These are phyloP conservation scores for Neoascia interrupta DNA, from an alignment of 2,888 invertebrate species.

Conservation along the genomic window DNA sequence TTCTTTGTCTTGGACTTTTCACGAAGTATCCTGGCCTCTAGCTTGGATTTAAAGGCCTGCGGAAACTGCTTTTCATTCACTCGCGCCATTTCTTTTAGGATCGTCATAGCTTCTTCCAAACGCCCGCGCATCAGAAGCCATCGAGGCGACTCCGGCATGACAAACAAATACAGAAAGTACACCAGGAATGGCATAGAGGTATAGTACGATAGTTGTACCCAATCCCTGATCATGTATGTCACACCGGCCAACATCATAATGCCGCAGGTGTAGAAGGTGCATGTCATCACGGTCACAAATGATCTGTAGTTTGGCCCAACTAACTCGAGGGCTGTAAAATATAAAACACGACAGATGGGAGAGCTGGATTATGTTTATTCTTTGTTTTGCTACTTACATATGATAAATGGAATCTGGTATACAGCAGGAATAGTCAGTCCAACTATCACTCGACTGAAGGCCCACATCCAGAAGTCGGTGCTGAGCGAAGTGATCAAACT, in stretches of 20 bases:
- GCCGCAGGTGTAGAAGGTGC: conserved; percentile 93
- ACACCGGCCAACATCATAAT: conserved; percentile 90
- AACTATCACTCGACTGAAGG: conserved; percentile 89
- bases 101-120: conserved; percentile 89
- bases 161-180: conserved; percentile 92
- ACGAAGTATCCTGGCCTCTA: conserved; percentile 86
- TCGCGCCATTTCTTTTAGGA: conserved; percentile 88
- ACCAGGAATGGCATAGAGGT: conserved; percentile 92
- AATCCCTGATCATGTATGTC: conserved; percentile 91
- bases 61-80: conserved; percentile 89
- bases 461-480: conserved; percentile 90
- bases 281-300: conserved; percentile 95
- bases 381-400: conserved; percentile 91
- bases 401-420: conserved; percentile 96
- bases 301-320: conserved; percentile 95
- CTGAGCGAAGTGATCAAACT: conserved; percentile 90
- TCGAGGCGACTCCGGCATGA: conserved; percentile 93
- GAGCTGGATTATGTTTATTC: no score
- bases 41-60: conserved; percentile 85
- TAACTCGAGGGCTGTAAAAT: conserved; percentile 89
- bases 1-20: conserved; percentile 83
- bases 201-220: conserved; percentile 89
- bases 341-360: conserved; percentile 1
- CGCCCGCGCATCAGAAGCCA: conserved; percentile 93
- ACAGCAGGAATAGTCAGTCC: conserved; percentile 95